phyloP scores from a whole-genome alignment of 2,113 vertebrate species.

The Zingel zingel region DNA sequence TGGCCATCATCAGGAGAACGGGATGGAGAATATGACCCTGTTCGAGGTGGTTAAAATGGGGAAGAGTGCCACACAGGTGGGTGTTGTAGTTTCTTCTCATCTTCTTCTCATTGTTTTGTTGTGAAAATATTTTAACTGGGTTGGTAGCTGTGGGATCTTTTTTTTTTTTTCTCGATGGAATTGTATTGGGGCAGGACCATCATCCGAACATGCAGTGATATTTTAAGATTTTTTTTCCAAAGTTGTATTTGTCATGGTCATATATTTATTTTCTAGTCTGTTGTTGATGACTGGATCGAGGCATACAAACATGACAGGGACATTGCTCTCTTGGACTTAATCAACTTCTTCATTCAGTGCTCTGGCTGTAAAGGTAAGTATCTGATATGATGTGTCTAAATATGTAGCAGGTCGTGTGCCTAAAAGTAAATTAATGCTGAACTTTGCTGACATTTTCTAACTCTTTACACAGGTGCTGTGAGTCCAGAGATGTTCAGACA shows the following conservation, averaged over 20 bases:
- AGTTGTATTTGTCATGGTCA: background rate
- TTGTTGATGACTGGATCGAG: slow-evolving; percentile 99
- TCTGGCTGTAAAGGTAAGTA: slow-evolving; percentile 96
- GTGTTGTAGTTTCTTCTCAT: background rate
- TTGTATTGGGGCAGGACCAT: background rate
- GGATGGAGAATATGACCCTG: slow-evolving; percentile 95
- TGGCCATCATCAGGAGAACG: slow-evolving; percentile 97
- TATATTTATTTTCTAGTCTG: slow-evolving; percentile 84
- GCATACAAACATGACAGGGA: slow-evolving; percentile 96
- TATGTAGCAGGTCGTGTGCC: slow-evolving; percentile 24
- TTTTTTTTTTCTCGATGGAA: background rate
- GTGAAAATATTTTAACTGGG: background rate
- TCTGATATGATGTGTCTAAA: background rate
- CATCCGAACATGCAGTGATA: background rate
- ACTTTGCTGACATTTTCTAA: background rate
- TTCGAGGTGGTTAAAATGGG: slow-evolving; percentile 98
- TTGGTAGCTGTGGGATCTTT: background rate
- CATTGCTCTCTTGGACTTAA: slow-evolving; percentile 94
- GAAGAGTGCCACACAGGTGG: slow-evolving; percentile 98
- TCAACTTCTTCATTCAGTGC: slow-evolving; percentile 99
- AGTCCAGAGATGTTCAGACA: slow-evolving; percentile 97
- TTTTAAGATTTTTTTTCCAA: background rate
- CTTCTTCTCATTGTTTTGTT: background rate
- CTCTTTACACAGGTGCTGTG: slow-evolving; percentile 88
- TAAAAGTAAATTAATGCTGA: background rate